Conservation (phyloP, 2,888 invertebrate genomes). For the Formica aserva region DNA sequence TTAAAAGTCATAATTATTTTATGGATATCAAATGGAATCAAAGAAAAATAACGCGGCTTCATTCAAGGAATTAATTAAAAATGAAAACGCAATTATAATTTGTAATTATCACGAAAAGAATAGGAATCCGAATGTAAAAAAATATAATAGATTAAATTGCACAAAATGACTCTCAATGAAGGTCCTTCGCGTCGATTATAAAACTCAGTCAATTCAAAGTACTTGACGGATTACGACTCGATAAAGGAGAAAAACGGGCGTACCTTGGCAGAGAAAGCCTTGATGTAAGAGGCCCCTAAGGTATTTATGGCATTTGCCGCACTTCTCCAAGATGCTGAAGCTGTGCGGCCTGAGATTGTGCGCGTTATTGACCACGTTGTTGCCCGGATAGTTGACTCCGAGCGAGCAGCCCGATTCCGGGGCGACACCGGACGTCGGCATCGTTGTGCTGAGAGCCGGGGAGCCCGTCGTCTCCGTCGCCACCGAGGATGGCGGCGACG, state of each 20-base stretch:
- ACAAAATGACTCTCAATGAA: neutral
- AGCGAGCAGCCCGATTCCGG: slow-evolving; percentile 46
- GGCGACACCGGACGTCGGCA: slow-evolving; percentile 31
- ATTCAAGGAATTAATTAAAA: neutral
- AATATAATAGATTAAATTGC: neutral
- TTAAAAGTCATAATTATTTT: neutral
- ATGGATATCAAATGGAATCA: neutral
- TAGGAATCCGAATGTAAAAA: neutral
- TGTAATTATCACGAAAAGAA: neutral
- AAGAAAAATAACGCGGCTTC: neutral
- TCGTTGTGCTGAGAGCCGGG: slow-evolving; percentile 19
- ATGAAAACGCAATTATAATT: neutral
- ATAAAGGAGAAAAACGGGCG: slow-evolving; percentile 30
- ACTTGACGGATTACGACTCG: neutral
- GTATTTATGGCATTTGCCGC: slow-evolving; percentile 91
- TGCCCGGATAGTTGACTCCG: slow-evolving; percentile 57
- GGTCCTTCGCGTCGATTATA: neutral
- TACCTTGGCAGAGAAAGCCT: slow-evolving; percentile 90
- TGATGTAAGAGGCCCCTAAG: slow-evolving; percentile 90
- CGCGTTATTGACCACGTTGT: slow-evolving; percentile 72
- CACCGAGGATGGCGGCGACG: slow-evolving; percentile 73
- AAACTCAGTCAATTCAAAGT: neutral
- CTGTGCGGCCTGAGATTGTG: slow-evolving; percentile 89
- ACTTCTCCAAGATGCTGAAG: slow-evolving; percentile 90
- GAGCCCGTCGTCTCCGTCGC: slow-evolving; percentile 57